Evolutionary conservation across 2,113 vertebrate genomes (phyloP), one percentile per base, ranked within the genome.

Genomic region (Ctenomys sociabilis): DNA sequence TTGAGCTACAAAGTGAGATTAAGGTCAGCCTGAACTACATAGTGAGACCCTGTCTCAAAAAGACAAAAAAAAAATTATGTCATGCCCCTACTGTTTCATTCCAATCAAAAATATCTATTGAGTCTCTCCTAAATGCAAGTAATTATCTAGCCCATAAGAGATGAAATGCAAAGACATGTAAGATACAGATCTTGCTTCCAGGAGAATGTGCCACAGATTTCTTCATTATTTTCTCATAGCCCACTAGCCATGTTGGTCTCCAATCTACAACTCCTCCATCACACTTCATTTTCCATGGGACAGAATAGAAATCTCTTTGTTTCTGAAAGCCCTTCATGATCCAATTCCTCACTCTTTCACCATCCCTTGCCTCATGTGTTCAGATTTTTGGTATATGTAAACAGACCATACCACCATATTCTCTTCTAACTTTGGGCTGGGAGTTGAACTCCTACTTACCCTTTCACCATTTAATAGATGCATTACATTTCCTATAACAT

Each of bases 41-140:
- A n/a, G n/a, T n/a, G n/a, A n/a, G n/a, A n/a, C n/a, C n/a, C n/a
- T n/a, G n/a, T n/a, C n/a, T n/a, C n/a, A n/a, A n/a, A n/a, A n/a
- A n/a, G n/a, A n/a, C n/a, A n/a, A n/a, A n/a, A n/a, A n/a, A n/a
- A n/a, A n/a, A n/a, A n/a, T 95, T 59, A 81, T 52, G 61, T 40
- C 19, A 73, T 72, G 57, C 1, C 6, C 52, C 35, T 89, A 64
- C 37, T 64, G 52, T 80, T 91, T 95, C 64, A 88, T 85, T 85
- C 64, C 78, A 85, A n/a, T 68, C 28, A 73, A 37, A 57, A 88
- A 72, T 78, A 57, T 21, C 66, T 84, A 80, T 68, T 30, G 81
- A 97, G 35, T 90, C 2, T 2, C 19, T 94, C 63, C 59, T 83
- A 61, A 92, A 94, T 75, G 54, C 57, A 59, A 70, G 57, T 85